A percentile compares a stretch with the other conserved stretches of the same genome.
Conservation (phyloP, 2,888 invertebrate genomes). For the Creontiades dilutus region DNA sequence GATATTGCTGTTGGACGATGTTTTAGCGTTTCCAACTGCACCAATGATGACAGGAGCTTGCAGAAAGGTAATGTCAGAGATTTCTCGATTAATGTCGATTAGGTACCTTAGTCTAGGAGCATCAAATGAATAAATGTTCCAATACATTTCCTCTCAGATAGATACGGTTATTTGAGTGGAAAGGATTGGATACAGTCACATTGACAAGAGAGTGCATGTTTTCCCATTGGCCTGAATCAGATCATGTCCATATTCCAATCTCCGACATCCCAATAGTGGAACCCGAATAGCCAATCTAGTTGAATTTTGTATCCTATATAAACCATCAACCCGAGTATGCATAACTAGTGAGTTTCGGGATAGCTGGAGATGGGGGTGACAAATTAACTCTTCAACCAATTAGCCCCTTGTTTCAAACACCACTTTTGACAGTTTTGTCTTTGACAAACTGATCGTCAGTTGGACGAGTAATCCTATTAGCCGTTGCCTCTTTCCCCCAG, state of each 20-base stretch:
- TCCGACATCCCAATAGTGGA: neutral
- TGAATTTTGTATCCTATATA: neutral
- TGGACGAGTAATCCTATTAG: neutral
- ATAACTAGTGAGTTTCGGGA: neutral
- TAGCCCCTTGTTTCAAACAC: neutral
- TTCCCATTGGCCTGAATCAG: neutral
- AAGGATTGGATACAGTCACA: too few species aligned
- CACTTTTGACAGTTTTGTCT: neutral
- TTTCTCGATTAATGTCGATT: too few species aligned
- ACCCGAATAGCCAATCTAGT: neutral
- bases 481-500: neutral
- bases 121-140: too few species aligned
- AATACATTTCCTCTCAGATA: too few species aligned
- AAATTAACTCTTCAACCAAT: neutral
- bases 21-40: too few species aligned
- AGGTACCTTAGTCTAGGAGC: too few species aligned
- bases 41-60: too few species aligned
- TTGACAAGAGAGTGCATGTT: neutral
- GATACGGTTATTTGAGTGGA: too few species aligned
- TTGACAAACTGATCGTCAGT: constrained; percentile 2
- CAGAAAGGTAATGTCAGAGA: too few species aligned
- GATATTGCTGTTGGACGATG: too few species aligned
- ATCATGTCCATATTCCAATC: neutral
- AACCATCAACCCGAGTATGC: neutral
- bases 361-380: neutral